Percentiles rank a stretch among this genome's conserved stretches.
Conservation (phyloP, 2,113 vertebrate species). For the Ceuthmochares aereus region DNA sequence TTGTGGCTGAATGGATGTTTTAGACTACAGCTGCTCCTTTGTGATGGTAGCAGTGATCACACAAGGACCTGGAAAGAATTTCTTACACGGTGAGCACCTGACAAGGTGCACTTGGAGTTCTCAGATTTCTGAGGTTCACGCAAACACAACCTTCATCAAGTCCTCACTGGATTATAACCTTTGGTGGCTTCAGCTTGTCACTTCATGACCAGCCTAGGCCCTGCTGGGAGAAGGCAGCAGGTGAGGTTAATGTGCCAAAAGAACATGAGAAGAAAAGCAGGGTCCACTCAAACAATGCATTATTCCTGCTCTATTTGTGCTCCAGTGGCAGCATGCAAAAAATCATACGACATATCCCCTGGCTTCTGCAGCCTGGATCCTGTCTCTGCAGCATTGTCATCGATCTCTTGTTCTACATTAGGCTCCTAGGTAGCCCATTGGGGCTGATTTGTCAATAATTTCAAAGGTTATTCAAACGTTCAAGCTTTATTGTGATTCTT, state of each 20-base stretch:
- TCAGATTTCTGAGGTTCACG: background rate
- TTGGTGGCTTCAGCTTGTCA: background rate
- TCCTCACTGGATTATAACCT: background rate
- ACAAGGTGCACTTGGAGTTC: background rate
- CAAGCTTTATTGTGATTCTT: constrained; percentile 56
- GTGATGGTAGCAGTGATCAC: background rate
- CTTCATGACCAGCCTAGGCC: background rate
- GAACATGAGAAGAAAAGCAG: background rate
- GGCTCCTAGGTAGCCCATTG: constrained; percentile 28
- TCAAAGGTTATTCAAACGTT: constrained; percentile 68
- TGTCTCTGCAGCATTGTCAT: constrained; percentile 43
- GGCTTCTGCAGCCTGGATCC: constrained; percentile 27
- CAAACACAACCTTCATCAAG: background rate
- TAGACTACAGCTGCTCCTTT: background rate
- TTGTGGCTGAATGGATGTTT: background rate
- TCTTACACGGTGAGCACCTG: fast-evolving
- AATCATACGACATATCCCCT: background rate
- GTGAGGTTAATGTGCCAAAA: background rate
- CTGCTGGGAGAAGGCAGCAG: background rate
- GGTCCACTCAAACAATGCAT: background rate
- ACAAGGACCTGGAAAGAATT: background rate
- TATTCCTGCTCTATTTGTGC: background rate
- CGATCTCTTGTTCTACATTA: constrained; percentile 35
- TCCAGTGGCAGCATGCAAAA: background rate
- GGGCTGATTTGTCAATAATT: constrained; percentile 42